A percentile compares a stretch with the other conserved stretches of the same genome.
phyloP scores from a whole-genome alignment of 2,888 invertebrate genomes.

The Timema cristinae region DNA sequence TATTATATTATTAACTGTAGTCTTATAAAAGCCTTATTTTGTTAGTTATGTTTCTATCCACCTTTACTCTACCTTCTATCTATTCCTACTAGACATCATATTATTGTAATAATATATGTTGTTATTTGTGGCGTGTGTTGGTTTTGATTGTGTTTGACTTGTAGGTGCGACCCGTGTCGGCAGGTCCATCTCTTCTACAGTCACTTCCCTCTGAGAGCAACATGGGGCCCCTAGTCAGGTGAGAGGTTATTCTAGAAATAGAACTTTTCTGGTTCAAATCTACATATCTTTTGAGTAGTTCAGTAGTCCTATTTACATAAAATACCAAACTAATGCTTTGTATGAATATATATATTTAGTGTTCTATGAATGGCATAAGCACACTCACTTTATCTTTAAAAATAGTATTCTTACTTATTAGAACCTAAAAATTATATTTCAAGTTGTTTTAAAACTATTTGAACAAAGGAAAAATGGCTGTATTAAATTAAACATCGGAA shows the following conservation, averaged over 20 bases:
- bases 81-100: not conserved
- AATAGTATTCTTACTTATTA: no score
- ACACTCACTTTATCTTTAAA: no score
- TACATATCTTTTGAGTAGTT: not conserved
- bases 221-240: slow-evolving; percentile 57
- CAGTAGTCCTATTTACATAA: slow-evolving; percentile 26
- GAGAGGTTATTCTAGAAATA: slow-evolving; percentile 34
- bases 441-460: no score
- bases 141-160: slow-evolving; percentile 28
- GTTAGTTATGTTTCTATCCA: not conserved
- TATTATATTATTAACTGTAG: no score
- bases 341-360: not conserved
- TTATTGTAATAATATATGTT: no score
- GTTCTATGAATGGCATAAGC: no score
- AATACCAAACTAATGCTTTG: not conserved
- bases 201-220: slow-evolving; percentile 49
- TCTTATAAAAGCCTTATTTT: no score
- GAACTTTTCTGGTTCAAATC: not conserved
- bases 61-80: not conserved
- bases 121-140: no score
- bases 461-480: no score
- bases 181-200: slow-evolving; percentile 54
- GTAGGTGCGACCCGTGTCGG: slow-evolving; percentile 56
- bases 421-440: no score
- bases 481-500: no score